phyloP scores from a whole-genome alignment of 2,113 vertebrate genomes.

The Heliornis fulica region DNA sequence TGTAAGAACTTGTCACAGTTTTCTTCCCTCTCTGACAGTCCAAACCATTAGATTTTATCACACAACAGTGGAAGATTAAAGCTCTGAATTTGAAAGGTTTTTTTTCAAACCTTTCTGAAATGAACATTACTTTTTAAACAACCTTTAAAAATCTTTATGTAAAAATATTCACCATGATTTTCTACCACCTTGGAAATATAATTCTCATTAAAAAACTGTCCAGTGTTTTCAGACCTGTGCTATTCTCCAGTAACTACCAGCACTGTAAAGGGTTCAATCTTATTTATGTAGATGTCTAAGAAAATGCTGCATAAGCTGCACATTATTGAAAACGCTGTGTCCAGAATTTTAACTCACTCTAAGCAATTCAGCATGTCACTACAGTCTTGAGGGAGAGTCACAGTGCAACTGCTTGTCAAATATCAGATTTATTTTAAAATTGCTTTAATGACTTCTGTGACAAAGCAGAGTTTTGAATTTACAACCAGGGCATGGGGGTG shows the following conservation, averaged over 20 bases:
- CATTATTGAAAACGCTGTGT: background rate
- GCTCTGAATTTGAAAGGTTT: background rate
- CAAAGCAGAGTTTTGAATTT: background rate
- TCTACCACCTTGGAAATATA: background rate
- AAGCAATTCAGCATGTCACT: background rate
- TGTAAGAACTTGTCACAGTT: background rate
- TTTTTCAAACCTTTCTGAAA: background rate
- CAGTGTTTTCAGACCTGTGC: background rate
- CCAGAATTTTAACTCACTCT: background rate
- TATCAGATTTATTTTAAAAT: slow-evolving; percentile 22
- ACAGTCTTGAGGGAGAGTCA: background rate
- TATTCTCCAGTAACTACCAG: background rate
- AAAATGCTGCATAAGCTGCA: background rate
- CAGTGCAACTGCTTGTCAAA: slow-evolving; percentile 6
- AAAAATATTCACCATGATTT: background rate
- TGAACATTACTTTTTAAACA: background rate
- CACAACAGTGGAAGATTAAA: background rate
- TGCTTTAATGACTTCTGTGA: background rate
- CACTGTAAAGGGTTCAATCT: background rate
- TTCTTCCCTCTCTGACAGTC: background rate
- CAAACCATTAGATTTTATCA: background rate
- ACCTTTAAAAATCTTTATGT: background rate
- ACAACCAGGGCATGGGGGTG: background rate
- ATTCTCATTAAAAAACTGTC: too few species aligned
- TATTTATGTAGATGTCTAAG: background rate